A percentile compares a stretch with the other conserved stretches of the same genome.
Evolutionary conservation across 2,113 vertebrate genomes (phyloP).

Genomic region (Tragulus kanchil): DNA sequence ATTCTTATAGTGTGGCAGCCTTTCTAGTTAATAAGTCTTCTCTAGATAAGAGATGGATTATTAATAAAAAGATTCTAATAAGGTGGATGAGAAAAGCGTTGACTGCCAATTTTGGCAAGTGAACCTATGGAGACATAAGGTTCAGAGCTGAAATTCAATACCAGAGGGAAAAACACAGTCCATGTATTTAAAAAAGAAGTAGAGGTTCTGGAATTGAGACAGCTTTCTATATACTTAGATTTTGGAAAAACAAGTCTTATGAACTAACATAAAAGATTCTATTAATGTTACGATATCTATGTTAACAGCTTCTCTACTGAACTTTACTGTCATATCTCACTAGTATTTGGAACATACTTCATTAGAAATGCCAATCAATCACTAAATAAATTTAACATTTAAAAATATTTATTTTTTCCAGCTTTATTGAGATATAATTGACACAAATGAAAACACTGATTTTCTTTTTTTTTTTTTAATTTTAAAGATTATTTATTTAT

Average conservation of each 20-base stretch:
- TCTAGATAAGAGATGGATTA: not conserved
- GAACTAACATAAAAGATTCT: not conserved
- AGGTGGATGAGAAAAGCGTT: not conserved
- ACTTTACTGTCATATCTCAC: not conserved
- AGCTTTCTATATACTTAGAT: not conserved
- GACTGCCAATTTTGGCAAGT: not conserved
- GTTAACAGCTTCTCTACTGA: not conserved
- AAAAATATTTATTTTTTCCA: slow-evolving; percentile 51
- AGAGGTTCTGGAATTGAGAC: not conserved
- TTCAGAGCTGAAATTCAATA: not conserved
- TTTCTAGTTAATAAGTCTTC: not conserved
- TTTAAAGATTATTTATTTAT: too few relatives aligned
- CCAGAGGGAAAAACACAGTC: not conserved
- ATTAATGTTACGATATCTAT: not conserved
- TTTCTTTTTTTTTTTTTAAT: not conserved
- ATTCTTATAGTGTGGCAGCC: not conserved
- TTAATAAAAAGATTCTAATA: not conserved
- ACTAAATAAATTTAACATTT: slow-evolving; percentile 77
- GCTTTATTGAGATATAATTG: not conserved
- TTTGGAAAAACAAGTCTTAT: not conserved
- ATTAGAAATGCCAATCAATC: slow-evolving; percentile 48
- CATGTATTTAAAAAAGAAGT: not conserved
- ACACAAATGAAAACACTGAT: slow-evolving; percentile 28
- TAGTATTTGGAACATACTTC: slow-evolving; percentile 72
- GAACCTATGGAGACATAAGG: not conserved